Evolutionary conservation across 1,140 invertebrate genomes (phyloP), one percentile per base, ranked within the genome.

Genomic region (Penaeus japonicus): DNA sequence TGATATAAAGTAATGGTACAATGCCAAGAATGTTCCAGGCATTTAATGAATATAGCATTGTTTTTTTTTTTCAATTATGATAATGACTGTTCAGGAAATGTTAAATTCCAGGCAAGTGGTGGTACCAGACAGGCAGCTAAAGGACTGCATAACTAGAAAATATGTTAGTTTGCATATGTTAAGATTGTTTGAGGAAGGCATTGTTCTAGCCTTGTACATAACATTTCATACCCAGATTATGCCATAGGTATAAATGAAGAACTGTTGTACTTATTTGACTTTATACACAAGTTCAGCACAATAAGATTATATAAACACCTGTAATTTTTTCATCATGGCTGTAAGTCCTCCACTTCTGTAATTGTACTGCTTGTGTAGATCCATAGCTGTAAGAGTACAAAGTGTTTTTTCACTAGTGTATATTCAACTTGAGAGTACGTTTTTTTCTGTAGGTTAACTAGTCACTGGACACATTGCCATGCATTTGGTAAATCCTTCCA

Each of bases 371-470:
- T 87, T 87, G 75, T 87, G 78, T 87, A 87, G 77, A 87, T 87
- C 62, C 62, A 87, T 87, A 87, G 85, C 35, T 75, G 85, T 88
- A 88, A 88, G 86, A 82, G 80, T 88, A 88, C 86, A 88, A 88
- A 88, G 79, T 75, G 70, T 65, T 85, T 82, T 88, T 88, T 75
- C 83, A 83, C 80, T 83, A 59, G 79, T 77, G 62, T 83, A 78
- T 87, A 81, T 87, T 53, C 53, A 70, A 70, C 54, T 53, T 62
- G 85, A 82, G 79, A 73, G 79, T 80, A 88, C 65, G 79, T 65
- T 88, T 85, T 88, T 85, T 88, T 83, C 62, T 77, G 79, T 87
- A 87, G 85, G 65, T 47, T 88, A 88, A 82, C 86, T 88, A 88
- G 86, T 88, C 86, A 88, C 70, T 88, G 86, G 65, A 88, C 53